A percentile compares a stretch with the other conserved stretches of the same genome.
phyloP scores from a whole-genome alignment of 2,888 invertebrate genomes.

The Sthenelais limicola region DNA sequence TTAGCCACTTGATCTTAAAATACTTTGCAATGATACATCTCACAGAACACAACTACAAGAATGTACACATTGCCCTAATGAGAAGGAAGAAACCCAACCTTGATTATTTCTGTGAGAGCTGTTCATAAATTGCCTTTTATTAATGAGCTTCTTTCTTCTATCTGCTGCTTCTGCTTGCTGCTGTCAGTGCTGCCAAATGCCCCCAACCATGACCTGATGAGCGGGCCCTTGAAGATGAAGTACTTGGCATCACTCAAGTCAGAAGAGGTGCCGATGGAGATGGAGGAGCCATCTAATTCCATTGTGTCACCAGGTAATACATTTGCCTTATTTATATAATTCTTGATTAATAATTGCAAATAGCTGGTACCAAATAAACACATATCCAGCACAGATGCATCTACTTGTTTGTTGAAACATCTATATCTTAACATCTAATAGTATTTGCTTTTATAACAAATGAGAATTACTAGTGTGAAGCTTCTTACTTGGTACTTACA shows the following conservation, averaged over 20 bases:
- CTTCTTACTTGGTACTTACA: no score
- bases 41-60: constrained; percentile 2
- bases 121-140: background rate
- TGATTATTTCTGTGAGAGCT: background rate
- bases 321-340: background rate
- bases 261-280: constrained; percentile 34
- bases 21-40: background rate
- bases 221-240: constrained; percentile 13
- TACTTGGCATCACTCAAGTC: background rate
- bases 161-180: constrained; percentile 2
- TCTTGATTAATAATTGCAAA: no score
- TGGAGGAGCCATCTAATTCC: constrained; percentile 16
- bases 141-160: no score
- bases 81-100: no score
- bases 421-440: no score
- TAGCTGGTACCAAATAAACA: no score
- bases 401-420: no score
- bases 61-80: no score
- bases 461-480: no score
- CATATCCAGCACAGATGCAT: no score
- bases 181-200: constrained; percentile 14
- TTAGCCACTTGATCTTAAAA: no score
- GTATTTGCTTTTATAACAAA: no score
- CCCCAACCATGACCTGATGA: background rate
- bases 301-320: constrained; percentile 23